Base-by-base conservation (phyloP, 2,797 vertebrate genomes). In the Graptemys geographica region DNA sequence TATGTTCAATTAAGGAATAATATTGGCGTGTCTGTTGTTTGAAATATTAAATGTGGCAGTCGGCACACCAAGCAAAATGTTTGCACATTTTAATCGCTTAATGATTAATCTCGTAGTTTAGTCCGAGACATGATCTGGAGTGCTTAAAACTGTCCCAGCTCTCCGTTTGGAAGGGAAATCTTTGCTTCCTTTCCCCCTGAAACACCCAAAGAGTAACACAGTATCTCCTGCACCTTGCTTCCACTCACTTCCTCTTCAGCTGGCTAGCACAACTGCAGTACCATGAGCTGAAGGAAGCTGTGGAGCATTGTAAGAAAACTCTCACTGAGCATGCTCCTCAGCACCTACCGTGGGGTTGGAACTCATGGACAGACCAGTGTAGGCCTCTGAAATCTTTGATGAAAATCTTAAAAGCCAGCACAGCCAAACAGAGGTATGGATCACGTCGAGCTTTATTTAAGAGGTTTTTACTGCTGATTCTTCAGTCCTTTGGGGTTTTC, bases 1-100 rank as follows among this genome's bases (percentile, higher is more conserved):
- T 93, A 55, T 84, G 92, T 95, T 95, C 95, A 97, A 96, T 96
- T 95, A 97, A 96, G 96, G 96, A 91, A 93, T 92, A 93, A 92
- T 88, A 96, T 96, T 96, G 95, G 92, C 90, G 89, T 94, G 90
- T 92, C 49, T 95, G 94, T 93, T 97, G 93, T 84, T 96, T 91
- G 97, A 96, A 90, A 95, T 92, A 93, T 84, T 86, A 74, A 90
- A 94, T 86, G 93, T 96, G 94, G 95, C 95, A 96, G 95, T 93
- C 85, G 9, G 95, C 96, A 96, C 94, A 96, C 79, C 93, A 85
- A 59, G 95, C 92, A 78, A 92, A 93, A 92, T 83, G 92, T 89
- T 96, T 94, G 90, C 91, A 88, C 92, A 88, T 96, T 97, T 95
- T 89, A 95, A 95, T 93, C 0, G 2, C 56, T 93, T 15, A 0